Percentiles rank a stretch among this genome's conserved stretches.
Evolutionary conservation across 2,113 vertebrate genomes (phyloP).

Genomic region (Pao palembangensis): DNA sequence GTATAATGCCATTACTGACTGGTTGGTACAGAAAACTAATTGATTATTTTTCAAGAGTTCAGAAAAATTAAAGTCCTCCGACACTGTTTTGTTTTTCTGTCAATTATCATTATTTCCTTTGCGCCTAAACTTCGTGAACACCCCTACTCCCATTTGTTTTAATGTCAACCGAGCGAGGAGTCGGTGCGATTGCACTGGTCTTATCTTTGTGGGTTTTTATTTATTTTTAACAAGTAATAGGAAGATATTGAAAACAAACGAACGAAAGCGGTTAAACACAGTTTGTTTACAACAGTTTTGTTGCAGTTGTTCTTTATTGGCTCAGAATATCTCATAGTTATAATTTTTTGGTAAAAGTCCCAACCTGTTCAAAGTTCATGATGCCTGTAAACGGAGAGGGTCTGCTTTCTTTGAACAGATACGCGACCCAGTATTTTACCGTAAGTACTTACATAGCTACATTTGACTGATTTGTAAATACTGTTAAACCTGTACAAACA

Average conservation of each 20-base stretch:
- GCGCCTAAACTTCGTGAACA: too few relatives aligned
- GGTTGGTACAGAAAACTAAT: background rate
- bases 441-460: slow-evolving; percentile 38
- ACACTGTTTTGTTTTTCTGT: background rate
- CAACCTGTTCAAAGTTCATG: slow-evolving; percentile 59
- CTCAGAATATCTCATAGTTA: background rate
- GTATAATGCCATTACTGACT: background rate
- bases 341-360: slow-evolving; percentile 15
- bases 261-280: too few relatives aligned
- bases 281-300: too few relatives aligned
- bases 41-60: fast-evolving
- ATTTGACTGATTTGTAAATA: background rate
- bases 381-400: slow-evolving; percentile 70
- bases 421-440: slow-evolving; percentile 46
- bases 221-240: background rate
- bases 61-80: fast-evolving
- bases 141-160: slow-evolving; percentile 30
- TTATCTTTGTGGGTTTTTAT: background rate
- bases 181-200: slow-evolving; percentile 35
- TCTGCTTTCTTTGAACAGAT: slow-evolving; percentile 58
- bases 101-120: background rate
- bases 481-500: too few relatives aligned
- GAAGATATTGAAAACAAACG: background rate
- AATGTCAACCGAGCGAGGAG: slow-evolving; percentile 31
- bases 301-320: background rate